These are phyloP conservation scores for Calycopis cecrops DNA, from an alignment of 1,140 invertebrate genomes.

Conservation along the genomic window DNA sequence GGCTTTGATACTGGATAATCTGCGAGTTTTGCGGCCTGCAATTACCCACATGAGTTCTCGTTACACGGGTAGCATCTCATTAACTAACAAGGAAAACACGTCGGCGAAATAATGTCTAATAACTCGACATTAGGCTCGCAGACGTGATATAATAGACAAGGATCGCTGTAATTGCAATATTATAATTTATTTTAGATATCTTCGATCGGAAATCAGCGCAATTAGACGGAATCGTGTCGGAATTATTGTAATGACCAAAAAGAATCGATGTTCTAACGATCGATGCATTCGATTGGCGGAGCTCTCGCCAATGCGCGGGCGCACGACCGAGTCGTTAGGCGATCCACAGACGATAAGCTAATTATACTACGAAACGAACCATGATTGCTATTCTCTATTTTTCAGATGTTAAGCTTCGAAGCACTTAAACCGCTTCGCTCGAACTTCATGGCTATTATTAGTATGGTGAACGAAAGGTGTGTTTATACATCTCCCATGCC, in stretches of 20 bases:
- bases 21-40: conserved; percentile 36
- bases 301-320: conserved; percentile 61
- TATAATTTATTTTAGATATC: conserved; percentile 40
- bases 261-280: conserved; percentile 65
- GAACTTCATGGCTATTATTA: conserved; percentile 36
- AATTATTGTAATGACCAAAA: conserved; percentile 74
- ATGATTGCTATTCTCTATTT: conserved; percentile 58
- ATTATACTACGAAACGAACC: conserved; percentile 53
- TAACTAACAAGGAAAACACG: conserved; percentile 44
- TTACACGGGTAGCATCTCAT: conserved; percentile 30
- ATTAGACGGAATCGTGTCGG: conserved; percentile 67
- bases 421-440: conserved; percentile 31
- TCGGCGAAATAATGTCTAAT: conserved; percentile 52
- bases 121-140: conserved; percentile 45
- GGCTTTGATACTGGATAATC: conserved; percentile 22
- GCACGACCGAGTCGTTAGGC: conserved; percentile 46
- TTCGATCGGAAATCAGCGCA: conserved; percentile 56
- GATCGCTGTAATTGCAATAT: conserved; percentile 48
- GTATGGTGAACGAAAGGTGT: conserved; percentile 25
- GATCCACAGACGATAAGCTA: conserved; percentile 65
- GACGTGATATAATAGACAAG: conserved; percentile 54
- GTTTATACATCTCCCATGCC: neutral
- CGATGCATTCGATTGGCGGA: conserved; percentile 51
- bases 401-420: conserved; percentile 55
- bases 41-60: conserved; percentile 29